Evolutionary conservation across 2,888 invertebrate species (phyloP), one percentile per base, ranked within the genome.

Genomic region (Branchipolynoe longqiensis): DNA sequence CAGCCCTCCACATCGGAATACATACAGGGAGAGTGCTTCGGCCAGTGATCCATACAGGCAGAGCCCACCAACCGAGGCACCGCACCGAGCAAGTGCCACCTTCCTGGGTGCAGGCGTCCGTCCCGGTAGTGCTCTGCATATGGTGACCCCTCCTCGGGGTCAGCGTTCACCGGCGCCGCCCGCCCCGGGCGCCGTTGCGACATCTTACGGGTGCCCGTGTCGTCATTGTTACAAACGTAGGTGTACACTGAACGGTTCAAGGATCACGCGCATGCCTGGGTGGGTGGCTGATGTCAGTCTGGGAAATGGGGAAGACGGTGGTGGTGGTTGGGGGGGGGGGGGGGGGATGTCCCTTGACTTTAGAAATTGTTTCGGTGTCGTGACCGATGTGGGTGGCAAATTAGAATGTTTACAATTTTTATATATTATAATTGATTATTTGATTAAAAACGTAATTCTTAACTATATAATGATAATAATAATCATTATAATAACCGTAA

Each of bases 131-230:
- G n/a, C n/a, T n/a, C n/a, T n/a, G n/a, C n/a, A n/a, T n/a, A n/a
- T n/a, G n/a, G n/a, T n/a, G n/a, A n/a, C n/a, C 31, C 41, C 48
- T 78, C 54, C 48, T 33, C n/a, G n/a, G 22, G 78, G 41, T 28
- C 38, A 22, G 78, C 78, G 28, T 18, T 48, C 8, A n/a, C 48
- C 4, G n/a, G 25, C 38, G 22, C 25, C 22, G 31, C 25, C 48
- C 25, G 31, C 31, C 6, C 54, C 41, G 1, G 54, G 48, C 41
- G 28, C 28, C 0, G 31, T 78, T 1, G 78, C 48, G 54, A 41
- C 41, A 18, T 54, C 78, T 78, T 78, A 78, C 78, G 78, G 78
- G 31, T 78, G 78, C 28, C 41, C 22, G 31, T 78, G 78, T 48
- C 48, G 14, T 8, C 78, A 78, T 18, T 78, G 78, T 18, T 31